Evolutionary conservation across 2,888 invertebrate species (phyloP), one percentile per base, ranked within the genome.

Genomic region (Muschampia plurimacula): DNA sequence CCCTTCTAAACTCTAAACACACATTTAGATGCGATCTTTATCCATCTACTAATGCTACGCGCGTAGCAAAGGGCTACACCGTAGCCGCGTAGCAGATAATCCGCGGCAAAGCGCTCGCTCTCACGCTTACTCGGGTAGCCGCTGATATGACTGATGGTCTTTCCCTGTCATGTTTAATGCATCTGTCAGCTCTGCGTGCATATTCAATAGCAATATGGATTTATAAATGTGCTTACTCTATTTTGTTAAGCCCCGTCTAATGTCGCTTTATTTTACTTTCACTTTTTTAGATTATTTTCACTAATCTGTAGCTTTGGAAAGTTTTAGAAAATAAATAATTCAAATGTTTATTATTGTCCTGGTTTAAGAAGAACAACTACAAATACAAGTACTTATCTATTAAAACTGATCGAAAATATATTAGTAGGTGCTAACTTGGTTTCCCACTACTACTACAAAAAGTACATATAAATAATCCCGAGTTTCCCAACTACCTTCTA

Each of bases 71-170:
- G 83, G 79, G 85, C 91, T 91, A 92, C 92, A 85, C 59, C 89
- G 91, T 91, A 92, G 91, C 83, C 81, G 81, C 87, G 91, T 91
- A 90, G 89, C 80, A 83, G 86, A 88, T 93, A 89, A 92, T 92
- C 93, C 89, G 83, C 82, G 87, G 85, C 92, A 89, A 89, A 86
- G 79, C 86, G 91, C 88, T 87, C 83, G 84, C 89, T 92, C 93
- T 87, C 93, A 93, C 93, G 91, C 86, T 81, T 78, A 83, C 83
- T 80, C 79, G 75, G 76, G 82, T 86, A 83, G 84, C 84, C 82
- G 77, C 82, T 82, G 83, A 87, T 89, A 89, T 89, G 86, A 87
- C 83, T 88, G 89, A 89, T 89, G 90, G 86, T 88, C 86, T 90
- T 89, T 88, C 86, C 86, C 81, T 90, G 89, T 88, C 88, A 89